Evolutionary conservation across 92 coral and sea anemone genomes (phyloP), one percentile per base, ranked within the genome.

Genomic region (Micromussa lordhowensis): DNA sequence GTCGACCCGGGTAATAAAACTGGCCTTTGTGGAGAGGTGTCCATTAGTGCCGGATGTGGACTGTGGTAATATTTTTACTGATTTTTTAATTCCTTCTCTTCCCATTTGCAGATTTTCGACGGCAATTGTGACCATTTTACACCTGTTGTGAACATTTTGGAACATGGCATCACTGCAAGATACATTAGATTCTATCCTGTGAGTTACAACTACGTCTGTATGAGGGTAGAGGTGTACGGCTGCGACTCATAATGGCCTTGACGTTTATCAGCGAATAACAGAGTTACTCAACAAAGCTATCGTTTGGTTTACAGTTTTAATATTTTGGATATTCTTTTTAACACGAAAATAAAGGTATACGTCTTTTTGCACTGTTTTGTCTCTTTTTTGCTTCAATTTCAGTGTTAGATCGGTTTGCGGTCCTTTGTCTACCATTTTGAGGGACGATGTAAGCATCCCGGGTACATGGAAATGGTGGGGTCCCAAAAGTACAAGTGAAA

Each of bases 121-220:
- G 98, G 95, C 35, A 95, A 95, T 86, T 95, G 98, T 59, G 98
- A 95, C 69, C 98, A 95, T 90, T 84, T 85, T 12, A 90, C 98
- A 9, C 98, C 98, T 0, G 96, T 93, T 15, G 75, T 95, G 22
- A 95, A 95, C 79, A 75, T 85, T 54, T 90, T 94, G 12, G 88
- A 83, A 13, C 78, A 80, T 24, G 89, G 91, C 22, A 85, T 95
- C 9, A 76, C 85, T 49, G 98, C 95, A 12, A 95, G 98, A 28
- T 93, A 81, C 78, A 83, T 95, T 63, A 85, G 87, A 83, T 91
- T 95, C 68, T 88, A 88, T 73, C 95, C 98, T 0, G 78, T 88
- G 66, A 86, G 80, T 44, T 89, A 88, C 53, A 90, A 55, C 29
- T 91, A 80, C 66, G 89, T 91, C 5, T 95, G 98, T 59, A 95